Base-by-base conservation (phyloP, 2,113 vertebrate species). In the Cryptotis parvus region DNA sequence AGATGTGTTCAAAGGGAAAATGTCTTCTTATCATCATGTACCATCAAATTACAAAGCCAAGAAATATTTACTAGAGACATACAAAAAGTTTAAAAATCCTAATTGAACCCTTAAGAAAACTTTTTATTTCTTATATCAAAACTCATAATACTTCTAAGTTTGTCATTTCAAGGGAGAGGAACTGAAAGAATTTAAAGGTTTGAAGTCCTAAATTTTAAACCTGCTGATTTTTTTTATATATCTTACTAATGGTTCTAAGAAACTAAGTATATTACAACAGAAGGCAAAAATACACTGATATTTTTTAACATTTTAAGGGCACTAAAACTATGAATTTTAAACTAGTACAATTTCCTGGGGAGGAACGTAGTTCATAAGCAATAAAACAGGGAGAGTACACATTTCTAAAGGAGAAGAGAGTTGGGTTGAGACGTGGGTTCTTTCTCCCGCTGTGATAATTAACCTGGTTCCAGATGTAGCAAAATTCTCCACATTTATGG, bases 81-180 rank as follows among this genome's bases (percentile, higher is more conserved):
- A 68, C 8, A 52, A 29, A 77, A 91, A 86, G 18, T 45, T 76
- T 61, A 83, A 90, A 68, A 39, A 76, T 22, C 70, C 15, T 73
- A 29, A 92, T 72, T 81, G 77, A 65, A 84, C 76, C 39, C 79
- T 82, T 58, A 84, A 58, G 14, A 94, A 93, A 55, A 65, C 1
- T n/a, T 87, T n/a, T 14, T 84, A 81, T 65, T 31, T 29, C 10
- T 74, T 74, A 43, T 70, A 37, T 70, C 22, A 37, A 65, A 29
- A 65, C 10, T 29, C 10, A 29, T 29, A 39, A 11, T 66, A 27
- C 27, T 91, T 79, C 35, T 29, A 86, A 66, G 8, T 39, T 41
- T 55, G 74, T 49, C 8, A 63, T 69, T 86, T 85, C 78, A 90
- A 72, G 79, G 52, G 91, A 92, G 52, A 77, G 26, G 14, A 85